Base-by-base conservation (phyloP, 2,113 vertebrate genomes). In the Heterotilapia buettikoferi region DNA sequence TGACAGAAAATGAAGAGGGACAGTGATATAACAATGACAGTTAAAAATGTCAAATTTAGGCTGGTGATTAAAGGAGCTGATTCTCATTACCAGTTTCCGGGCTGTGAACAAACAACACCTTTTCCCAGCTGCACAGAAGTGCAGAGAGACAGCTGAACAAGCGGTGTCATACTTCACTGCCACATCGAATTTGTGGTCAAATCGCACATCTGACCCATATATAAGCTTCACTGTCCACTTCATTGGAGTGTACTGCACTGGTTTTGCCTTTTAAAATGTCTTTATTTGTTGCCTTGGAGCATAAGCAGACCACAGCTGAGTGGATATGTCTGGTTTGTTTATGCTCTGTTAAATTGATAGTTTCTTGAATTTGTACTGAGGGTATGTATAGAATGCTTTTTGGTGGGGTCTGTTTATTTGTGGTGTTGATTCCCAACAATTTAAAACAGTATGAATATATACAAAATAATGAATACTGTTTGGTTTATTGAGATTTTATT, bases 391-490 rank as follows among this genome's bases (percentile, higher is more conserved):
- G 31, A 36, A 63, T 0, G 36, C 0, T 33, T 31, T 19, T 2
- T 9, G 4, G 50, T 1, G 50, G 18, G 0, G 14, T n/a, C 26
- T 61, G 6, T 61, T 61, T 61, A 9, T 18, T 61, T 61, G 1
- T 61, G 8, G 11, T 56, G 54, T 57, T 57, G 54, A 14, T 26
- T 57, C 54, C 12, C 54, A 14, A 57, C 12, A 57, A 57, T 5
- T 57, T 57, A 59, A 29, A 29, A 33, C 29, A 33, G 59, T 19
- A 33, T 63, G 31, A 36, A 36, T 36, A 66, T 63, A 63, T 66
- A 36, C 1, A 66, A 66, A 36, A 12, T 36, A 66, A 66, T 66
- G 18, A 36, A 36, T 3, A 66, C 1, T 0, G 0, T 66, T 0
- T 66, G 61, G 18, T 66, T 66, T 66, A 66, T 38, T 66, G 31